Percentiles rank a stretch among this genome's conserved stretches.
Evolutionary conservation across 2,113 vertebrate species (phyloP).

Genomic region (Alethe castanea): DNA sequence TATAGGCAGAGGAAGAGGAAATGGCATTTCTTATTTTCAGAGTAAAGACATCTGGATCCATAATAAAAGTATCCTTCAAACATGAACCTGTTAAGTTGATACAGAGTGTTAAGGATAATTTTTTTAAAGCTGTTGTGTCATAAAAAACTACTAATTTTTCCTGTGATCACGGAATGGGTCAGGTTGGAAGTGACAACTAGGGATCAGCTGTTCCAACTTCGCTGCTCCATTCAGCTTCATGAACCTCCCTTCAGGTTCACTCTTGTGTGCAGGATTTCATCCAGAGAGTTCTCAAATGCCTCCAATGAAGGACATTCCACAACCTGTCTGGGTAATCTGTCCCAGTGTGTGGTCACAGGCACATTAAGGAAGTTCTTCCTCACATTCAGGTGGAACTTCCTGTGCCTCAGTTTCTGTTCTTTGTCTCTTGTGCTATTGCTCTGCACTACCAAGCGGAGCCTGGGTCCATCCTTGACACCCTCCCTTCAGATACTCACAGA

Average conservation of each 20-base stretch:
- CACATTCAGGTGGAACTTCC: neutral
- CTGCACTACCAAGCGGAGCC: fast-evolving
- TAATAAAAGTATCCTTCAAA: neutral
- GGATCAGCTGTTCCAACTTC: neutral
- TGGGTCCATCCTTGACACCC: neutral
- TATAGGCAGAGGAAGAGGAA: neutral
- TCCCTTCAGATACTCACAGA: neutral
- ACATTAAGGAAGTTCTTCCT: neutral
- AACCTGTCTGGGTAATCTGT: neutral
- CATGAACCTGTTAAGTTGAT: neutral
- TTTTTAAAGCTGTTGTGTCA: neutral
- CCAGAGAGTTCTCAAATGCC: neutral
- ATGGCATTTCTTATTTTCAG: neutral
- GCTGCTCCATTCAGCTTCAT: neutral
- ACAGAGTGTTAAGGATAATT: neutral
- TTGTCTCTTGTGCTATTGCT: neutral
- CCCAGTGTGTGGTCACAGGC: neutral
- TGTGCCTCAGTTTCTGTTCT: neutral
- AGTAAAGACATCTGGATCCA: neutral
- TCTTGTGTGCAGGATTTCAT: neutral
- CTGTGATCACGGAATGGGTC: neutral
- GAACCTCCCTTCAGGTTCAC: too few species aligned
- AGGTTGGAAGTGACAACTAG: neutral
- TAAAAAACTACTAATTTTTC: neutral
- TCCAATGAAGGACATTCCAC: neutral